Evolutionary conservation across 1,140 invertebrate species (phyloP), one percentile per base, ranked within the genome.

Genomic region (Meloidogyne floridensis): DNA sequence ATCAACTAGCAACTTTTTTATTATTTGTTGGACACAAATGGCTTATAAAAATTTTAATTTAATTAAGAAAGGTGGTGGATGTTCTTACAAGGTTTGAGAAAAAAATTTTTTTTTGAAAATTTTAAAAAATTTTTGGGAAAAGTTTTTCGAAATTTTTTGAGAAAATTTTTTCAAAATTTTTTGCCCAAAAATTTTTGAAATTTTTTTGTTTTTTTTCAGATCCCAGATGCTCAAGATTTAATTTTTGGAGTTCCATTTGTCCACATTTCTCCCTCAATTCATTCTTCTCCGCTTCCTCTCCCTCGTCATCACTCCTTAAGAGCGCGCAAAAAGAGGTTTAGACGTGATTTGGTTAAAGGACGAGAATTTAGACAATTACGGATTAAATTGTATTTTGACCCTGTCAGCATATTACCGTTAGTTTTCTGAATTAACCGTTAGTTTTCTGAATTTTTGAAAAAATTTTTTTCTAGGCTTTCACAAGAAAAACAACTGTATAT

Each of bases 371-470:
- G 42, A 51, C 82, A 83, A 10, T 59, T 83, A 7, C 51, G 82
- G 6, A 83, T 83, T n/a, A 59, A 70, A 53, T 71, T 83, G 18
- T 77, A 83, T 54, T 83, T 84, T 54, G 82, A 83, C 65, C 81
- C 82, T 8, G 69, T 32, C 11, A 83, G 83, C 71, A 84, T 83
- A 72, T 51, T 20, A 13, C 54, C 75, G 81, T 82, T 47, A 82
- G 81, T n/a, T n/a, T n/a, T n/a, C n/a, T n/a, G n/a, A n/a, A n/a
- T n/a, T n/a, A n/a, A n/a, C n/a, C n/a, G n/a, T n/a, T n/a, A n/a
- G n/a, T n/a, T n/a, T n/a, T n/a, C n/a, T n/a, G n/a, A n/a, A n/a
- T n/a, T n/a, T n/a, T n/a, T n/a, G n/a, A n/a, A n/a, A n/a, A n/a
- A n/a, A n/a, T 47, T 43, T 11, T 32, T 43, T 2, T 8, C 51